A percentile compares a stretch with the other conserved stretches of the same genome.
These are phyloP conservation scores for Trogon melanurus DNA, from an alignment of 2,113 vertebrate genomes.

Conservation along the genomic window DNA sequence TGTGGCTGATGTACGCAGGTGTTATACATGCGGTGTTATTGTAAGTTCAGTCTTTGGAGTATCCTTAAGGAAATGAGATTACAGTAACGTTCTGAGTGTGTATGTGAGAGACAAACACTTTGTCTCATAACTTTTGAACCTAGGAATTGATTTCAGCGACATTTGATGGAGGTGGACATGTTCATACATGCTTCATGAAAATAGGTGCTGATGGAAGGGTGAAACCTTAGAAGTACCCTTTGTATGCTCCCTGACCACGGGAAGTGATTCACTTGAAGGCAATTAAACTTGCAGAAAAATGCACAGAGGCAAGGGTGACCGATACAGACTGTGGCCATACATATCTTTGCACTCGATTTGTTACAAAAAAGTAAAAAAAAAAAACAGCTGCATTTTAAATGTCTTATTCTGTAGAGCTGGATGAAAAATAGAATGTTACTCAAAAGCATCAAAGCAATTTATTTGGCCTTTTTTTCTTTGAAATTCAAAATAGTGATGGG, in stretches of 20 bases:
- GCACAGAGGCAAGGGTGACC: background rate
- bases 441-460: background rate
- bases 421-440: background rate
- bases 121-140: background rate
- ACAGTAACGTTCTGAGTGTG: background rate
- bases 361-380: background rate
- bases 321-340: rapidly evolving
- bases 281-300: background rate
- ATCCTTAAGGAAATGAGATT: background rate
- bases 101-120: background rate
- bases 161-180: background rate
- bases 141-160: background rate
- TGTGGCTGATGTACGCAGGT: background rate
- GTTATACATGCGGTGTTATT: rapidly evolving
- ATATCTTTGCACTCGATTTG: background rate
- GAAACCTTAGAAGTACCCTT: background rate
- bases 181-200: background rate
- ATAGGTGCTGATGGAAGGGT: background rate
- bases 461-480: background rate
- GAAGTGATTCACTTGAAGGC: background rate
- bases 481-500: background rate
- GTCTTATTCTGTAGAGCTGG: background rate
- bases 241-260: rapidly evolving
- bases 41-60: background rate
- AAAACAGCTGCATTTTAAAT: background rate